A percentile compares a stretch with the other conserved stretches of the same genome.
Evolutionary conservation across 2,797 vertebrate genomes (phyloP).

Genomic region (Hippocampus kuda): DNA sequence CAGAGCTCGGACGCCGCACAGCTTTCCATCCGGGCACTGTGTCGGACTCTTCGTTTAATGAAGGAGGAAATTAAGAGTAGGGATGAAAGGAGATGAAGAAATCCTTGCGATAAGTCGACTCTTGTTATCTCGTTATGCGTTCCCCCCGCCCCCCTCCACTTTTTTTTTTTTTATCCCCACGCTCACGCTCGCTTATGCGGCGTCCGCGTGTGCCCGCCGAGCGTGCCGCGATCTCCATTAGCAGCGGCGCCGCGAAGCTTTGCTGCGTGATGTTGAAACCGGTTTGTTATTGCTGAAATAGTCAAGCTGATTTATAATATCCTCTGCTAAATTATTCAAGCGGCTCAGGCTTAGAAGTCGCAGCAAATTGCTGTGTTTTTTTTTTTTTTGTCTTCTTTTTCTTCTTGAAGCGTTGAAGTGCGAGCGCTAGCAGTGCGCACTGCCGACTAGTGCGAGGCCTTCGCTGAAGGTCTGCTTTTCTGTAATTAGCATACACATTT

Average conservation of each 20-base stretch:
- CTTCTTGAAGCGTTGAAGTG: conserved; percentile 26
- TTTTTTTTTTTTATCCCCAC: conserved; percentile 6
- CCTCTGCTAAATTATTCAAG: conserved; percentile 62
- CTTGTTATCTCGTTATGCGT: conserved; percentile 39
- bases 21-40: conserved; percentile 20
- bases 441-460: conserved; percentile 27
- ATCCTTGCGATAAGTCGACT: conserved; percentile 44
- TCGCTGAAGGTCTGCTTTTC: conserved; percentile 33
- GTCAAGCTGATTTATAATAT: conserved; percentile 46
- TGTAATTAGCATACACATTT: conserved; percentile 24
- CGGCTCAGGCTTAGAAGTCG: conserved; percentile 59
- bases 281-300: conserved; percentile 54
- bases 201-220: conserved; percentile 22
- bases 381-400: not conserved
- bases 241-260: conserved; percentile 15
- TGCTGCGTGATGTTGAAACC: conserved; percentile 15
- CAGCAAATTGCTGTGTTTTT: conserved; percentile 52
- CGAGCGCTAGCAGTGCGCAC: conserved; percentile 46
- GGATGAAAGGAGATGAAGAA: conserved; percentile 42
- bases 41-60: conserved; percentile 42
- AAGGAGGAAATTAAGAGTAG: conserved; percentile 50
- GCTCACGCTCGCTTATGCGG: not conserved
- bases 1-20: conserved; percentile 27
- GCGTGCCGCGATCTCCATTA: conserved; percentile 44
- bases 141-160: not conserved